Evolutionary conservation across 2,113 vertebrate genomes (phyloP), one percentile per base, ranked within the genome.

Genomic region (Tamias sibiricus): DNA sequence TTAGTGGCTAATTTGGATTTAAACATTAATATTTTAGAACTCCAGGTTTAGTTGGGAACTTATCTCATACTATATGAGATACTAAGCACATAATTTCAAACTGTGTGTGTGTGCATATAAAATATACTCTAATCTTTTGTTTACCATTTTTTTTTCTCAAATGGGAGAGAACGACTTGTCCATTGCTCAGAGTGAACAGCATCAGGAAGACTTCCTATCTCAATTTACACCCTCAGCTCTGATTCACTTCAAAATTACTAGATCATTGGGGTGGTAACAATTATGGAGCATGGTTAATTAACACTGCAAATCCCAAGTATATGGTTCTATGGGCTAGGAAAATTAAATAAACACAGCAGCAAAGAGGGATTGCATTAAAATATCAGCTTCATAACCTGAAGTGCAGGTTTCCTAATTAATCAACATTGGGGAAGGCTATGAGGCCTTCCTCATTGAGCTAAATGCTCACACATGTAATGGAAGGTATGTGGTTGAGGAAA

Each of bases 1-100:
- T 95, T 52, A 72, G 28, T 35, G 37, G 62, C 54, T 94, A 72
- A 74, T 85, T 90, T 92, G 47, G 19, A 91, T 84, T 92, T 95
- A 24, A 95, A 47, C 24, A 87, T 40, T 44, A 81, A 40, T 66
- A 83, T 69, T 96, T 94, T 80, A 95, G 62, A 90, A 80, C 24
- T 64, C n/a, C 17, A 10, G 1, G 8, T 17, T 64, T 59, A 40
- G 42, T 52, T 47, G n/a, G 2, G 17, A 96, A 77, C 6, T 81
- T 81, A 91, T n/a, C 77, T 59, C 2, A 47, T 86, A 6, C 4
- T 89, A 4, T n/a, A 52, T 54, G 8, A 93, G 54, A 74, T 14
- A 95, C 26, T 1, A 75, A 13, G 32, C 44, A 95, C 37, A 42
- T 52, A 54, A 40, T 79, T 79, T 79, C 26, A 90, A 74, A 30